These are phyloP conservation scores for Frankliniella intonsa DNA, from an alignment of 2,888 invertebrate species.

Conservation along the genomic window DNA sequence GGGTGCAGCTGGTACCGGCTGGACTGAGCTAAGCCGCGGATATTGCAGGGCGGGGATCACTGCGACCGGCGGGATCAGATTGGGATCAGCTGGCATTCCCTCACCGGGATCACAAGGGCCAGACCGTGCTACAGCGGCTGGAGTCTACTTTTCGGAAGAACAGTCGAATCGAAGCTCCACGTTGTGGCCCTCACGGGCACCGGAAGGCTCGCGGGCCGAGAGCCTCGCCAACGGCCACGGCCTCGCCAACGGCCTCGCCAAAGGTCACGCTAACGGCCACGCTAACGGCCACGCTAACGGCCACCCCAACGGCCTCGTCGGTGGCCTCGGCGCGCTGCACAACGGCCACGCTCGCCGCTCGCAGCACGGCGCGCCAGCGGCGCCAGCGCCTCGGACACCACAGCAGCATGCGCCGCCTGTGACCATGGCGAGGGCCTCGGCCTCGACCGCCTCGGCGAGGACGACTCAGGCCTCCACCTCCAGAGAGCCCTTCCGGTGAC, in stretches of 20 bases:
- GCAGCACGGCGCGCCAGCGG: neutral
- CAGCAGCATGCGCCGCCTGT: neutral
- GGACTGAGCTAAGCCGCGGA: neutral
- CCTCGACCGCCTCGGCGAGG: neutral
- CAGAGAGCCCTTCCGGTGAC: neutral
- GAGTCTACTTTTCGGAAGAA: neutral
- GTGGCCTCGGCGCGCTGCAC: neutral
- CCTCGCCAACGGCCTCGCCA: neutral
- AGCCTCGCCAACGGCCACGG: constrained; percentile 13
- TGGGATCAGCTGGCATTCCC: neutral
- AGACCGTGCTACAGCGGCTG: neutral
- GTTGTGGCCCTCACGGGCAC: neutral
- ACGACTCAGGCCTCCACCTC: neutral
- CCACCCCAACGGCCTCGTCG: neutral
- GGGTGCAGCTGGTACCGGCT: neutral
- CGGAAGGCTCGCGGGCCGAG: neutral
- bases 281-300: neutral
- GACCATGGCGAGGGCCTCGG: constrained; percentile 1
- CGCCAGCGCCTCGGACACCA: neutral
- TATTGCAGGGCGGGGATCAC: neutral
- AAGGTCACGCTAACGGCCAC: neutral
- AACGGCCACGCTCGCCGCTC: neutral
- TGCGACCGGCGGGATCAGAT: neutral
- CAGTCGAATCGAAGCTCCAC: neutral
- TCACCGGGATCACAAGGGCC: neutral